Evolutionary conservation across 1,140 invertebrate species (phyloP).

Genomic region (Lethocerus indicus): DNA sequence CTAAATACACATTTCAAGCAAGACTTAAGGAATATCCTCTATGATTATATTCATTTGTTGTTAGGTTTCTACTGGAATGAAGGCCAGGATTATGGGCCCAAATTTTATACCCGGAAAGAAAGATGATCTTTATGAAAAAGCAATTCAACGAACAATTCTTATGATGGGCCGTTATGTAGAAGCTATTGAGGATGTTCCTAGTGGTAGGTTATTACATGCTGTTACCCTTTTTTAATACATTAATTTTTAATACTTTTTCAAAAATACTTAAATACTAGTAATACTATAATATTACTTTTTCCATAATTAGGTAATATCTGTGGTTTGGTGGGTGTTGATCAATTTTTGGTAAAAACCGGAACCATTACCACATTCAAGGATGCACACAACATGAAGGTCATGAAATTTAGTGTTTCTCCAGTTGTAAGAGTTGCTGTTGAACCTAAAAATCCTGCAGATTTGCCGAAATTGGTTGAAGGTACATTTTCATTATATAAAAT

Average conservation of each 20-base stretch:
- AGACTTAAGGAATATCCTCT: no score
- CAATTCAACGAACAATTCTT: slow-evolving; percentile 96
- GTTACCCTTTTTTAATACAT: slow-evolving; percentile 8
- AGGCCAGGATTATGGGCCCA: slow-evolving; percentile 96
- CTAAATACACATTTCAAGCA: background rate
- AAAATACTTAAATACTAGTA: slow-evolving; percentile 10
- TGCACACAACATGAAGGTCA: slow-evolving; percentile 97
- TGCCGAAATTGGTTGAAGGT: slow-evolving; percentile 96
- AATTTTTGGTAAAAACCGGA: slow-evolving; percentile 98
- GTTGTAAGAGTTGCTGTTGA: slow-evolving; percentile 99
- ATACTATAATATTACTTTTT: slow-evolving; percentile 8
- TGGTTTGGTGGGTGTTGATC: slow-evolving; percentile 98
- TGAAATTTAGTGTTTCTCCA: slow-evolving; percentile 98
- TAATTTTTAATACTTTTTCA: background rate
- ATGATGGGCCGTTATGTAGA: slow-evolving; percentile 99
- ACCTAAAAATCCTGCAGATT: slow-evolving; percentile 96
- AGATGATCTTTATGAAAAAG: slow-evolving; percentile 97
- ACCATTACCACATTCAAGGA: slow-evolving; percentile 98
- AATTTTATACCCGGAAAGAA: slow-evolving; percentile 97
- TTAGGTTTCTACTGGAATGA: slow-evolving; percentile 71
- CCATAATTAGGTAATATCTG: slow-evolving; percentile 86
- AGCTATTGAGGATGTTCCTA: slow-evolving; percentile 98
- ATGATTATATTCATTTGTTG: no score
- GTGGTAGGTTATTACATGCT: slow-evolving; percentile 39
- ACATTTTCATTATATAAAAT: slow-evolving; percentile 14